These are phyloP conservation scores for Acanthurus lineatus DNA, from an alignment of 2,797 vertebrate genomes.

Conservation along the genomic window DNA sequence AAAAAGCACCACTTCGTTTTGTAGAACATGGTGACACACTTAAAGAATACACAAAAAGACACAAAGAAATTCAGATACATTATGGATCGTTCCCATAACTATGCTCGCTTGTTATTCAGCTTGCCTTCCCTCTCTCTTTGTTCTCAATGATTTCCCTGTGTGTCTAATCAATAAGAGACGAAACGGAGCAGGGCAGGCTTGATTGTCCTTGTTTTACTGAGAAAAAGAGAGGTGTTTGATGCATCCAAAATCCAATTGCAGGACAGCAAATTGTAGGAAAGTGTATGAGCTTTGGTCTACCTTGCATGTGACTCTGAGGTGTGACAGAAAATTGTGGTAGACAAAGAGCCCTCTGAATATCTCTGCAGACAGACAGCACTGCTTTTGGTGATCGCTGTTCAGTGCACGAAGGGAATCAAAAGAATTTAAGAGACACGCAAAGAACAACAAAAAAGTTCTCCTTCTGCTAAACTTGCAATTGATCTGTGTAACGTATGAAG, in stretches of 20 bases:
- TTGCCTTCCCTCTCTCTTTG: slow-evolving; percentile 53
- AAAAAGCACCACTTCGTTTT: slow-evolving; percentile 35
- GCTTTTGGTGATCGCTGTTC: slow-evolving; percentile 6
- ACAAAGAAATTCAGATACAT: slow-evolving; percentile 42
- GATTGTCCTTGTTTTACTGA: slow-evolving; percentile 67
- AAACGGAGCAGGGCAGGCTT: slow-evolving; percentile 48
- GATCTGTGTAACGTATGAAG: slow-evolving; percentile 27
- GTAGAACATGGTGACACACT: slow-evolving; percentile 15
- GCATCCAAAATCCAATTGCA: slow-evolving; percentile 48
- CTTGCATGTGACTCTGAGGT: background rate
- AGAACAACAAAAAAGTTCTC: background rate
- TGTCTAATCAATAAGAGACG: slow-evolving; percentile 73
- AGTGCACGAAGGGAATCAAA: background rate
- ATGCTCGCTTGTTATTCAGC: slow-evolving; percentile 53
- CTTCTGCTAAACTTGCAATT: slow-evolving; percentile 22
- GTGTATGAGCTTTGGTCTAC: slow-evolving; percentile 13
- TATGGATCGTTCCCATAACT: slow-evolving; percentile 82
- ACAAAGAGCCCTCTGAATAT: background rate
- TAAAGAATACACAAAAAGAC: slow-evolving; percentile 33
- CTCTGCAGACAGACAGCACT: background rate
- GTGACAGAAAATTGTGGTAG: background rate
- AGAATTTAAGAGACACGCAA: background rate
- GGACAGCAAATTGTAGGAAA: slow-evolving; percentile 26
- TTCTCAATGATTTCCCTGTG: slow-evolving; percentile 69
- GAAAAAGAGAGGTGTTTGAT: slow-evolving; percentile 31